Percentiles rank a stretch among this genome's conserved stretches.
phyloP scores from a whole-genome alignment of 2,888 invertebrate species.

The Tuta absoluta region DNA sequence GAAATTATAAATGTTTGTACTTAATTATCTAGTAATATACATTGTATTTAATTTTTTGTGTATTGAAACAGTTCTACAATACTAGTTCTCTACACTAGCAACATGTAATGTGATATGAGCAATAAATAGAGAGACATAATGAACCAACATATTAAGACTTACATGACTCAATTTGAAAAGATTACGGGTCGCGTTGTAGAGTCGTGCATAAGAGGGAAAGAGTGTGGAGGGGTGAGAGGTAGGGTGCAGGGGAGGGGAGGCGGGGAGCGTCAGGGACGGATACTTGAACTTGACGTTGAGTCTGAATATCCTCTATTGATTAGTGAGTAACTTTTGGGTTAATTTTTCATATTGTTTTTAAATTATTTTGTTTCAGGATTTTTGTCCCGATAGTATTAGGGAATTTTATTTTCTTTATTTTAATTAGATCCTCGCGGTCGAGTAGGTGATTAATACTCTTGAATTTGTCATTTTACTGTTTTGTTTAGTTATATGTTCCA shows the following conservation, averaged over 20 bases:
- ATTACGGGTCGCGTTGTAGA: constrained; percentile 41
- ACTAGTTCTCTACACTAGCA: constrained; percentile 56
- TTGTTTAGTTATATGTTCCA: constrained; percentile 74
- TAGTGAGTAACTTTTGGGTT: constrained; percentile 81
- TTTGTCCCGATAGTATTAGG: constrained; percentile 82
- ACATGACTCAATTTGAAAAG: constrained; percentile 57
- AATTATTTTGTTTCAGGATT: constrained; percentile 80
- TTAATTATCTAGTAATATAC: constrained; percentile 71
- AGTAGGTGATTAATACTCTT: constrained; percentile 78
- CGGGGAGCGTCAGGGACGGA: constrained; percentile 55
- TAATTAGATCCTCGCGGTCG: constrained; percentile 71
- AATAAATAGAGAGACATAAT: constrained; percentile 73
- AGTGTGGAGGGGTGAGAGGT: constrained; percentile 40
- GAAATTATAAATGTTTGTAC: constrained; percentile 66
- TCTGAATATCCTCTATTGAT: constrained; percentile 79
- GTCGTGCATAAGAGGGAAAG: constrained; percentile 35
- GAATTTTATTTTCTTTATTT: constrained; percentile 80
- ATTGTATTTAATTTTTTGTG: constrained; percentile 67
- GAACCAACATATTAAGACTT: constrained; percentile 63
- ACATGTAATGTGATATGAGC: constrained; percentile 78
- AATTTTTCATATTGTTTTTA: constrained; percentile 81
- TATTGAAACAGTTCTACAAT: constrained; percentile 70
- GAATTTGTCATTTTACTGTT: constrained; percentile 76
- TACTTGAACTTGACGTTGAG: constrained; percentile 68
- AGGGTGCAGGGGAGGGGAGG: constrained; percentile 17